These are phyloP conservation scores for Pogonomyrmex barbatus DNA, from an alignment of 1,140 invertebrate species.

Conservation along the genomic window DNA sequence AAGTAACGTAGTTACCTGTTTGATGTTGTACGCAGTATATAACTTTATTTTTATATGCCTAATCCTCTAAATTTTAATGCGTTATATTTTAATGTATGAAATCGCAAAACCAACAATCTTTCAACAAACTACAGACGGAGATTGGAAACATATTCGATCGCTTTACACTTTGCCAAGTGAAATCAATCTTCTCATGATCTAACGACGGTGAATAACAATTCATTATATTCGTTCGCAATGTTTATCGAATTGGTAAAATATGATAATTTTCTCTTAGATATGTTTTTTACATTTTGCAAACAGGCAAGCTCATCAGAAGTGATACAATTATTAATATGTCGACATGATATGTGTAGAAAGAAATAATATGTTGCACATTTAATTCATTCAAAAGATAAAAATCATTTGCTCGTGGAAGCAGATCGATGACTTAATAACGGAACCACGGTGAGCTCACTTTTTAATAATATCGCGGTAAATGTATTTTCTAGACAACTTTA, in stretches of 20 bases:
- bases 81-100: conserved; percentile 64
- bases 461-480: conserved; percentile 55
- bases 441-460: conserved; percentile 41
- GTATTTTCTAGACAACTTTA: conserved; percentile 84
- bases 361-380: conserved; percentile 23
- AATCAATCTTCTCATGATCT: conserved; percentile 38
- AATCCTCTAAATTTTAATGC: conserved; percentile 60
- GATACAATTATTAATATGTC: conserved; percentile 50
- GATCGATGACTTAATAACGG: conserved; percentile 29
- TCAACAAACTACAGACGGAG: conserved; percentile 59
- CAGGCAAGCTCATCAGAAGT: conserved; percentile 40
- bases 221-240: conserved; percentile 35
- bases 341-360: conserved; percentile 55
- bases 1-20: conserved; percentile 63
- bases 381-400: conserved; percentile 54
- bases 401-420: conserved; percentile 7
- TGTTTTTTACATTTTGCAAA: conserved; percentile 55
- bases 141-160: conserved; percentile 51
- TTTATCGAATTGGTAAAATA: conserved; percentile 50
- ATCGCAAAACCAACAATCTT: conserved; percentile 61
- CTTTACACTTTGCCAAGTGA: conserved; percentile 37
- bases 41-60: conserved; percentile 62
- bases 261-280: conserved; percentile 56
- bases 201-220: conserved; percentile 51
- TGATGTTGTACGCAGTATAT: conserved; percentile 62